A percentile compares a stretch with the other conserved stretches of the same genome.
These are phyloP conservation scores for Cecropterus lyciades DNA, from an alignment of 1,140 invertebrate species.

Conservation along the genomic window DNA sequence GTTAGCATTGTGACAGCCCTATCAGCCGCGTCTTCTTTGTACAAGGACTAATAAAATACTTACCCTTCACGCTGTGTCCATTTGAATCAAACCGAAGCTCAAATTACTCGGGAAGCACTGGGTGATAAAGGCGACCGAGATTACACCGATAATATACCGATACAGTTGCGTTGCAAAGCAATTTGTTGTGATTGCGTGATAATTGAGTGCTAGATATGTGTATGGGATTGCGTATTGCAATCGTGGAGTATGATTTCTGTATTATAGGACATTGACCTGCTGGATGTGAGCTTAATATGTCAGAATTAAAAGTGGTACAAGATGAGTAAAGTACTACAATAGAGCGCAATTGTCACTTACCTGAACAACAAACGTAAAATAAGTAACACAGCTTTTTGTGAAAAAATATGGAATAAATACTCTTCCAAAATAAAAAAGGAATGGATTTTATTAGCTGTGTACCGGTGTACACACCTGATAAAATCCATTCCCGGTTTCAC, in stretches of 20 bases:
- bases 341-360: too few species aligned
- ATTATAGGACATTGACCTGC: background rate
- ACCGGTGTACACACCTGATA: too few species aligned
- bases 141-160: background rate
- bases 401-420: too few species aligned
- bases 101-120: background rate
- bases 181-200: constrained; percentile 15
- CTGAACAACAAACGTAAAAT: too few species aligned
- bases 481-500: too few species aligned
- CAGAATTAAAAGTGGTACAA: too few species aligned
- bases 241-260: background rate
- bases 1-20: constrained; percentile 13
- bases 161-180: constrained; percentile 10
- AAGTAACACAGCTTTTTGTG: too few species aligned
- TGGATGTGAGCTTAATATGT: too few species aligned
- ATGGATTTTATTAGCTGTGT: too few species aligned
- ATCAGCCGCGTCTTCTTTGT: background rate
- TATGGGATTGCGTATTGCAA: constrained; percentile 7
- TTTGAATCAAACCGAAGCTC: background rate
- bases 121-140: background rate
- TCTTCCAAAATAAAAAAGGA: too few species aligned
- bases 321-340: too few species aligned
- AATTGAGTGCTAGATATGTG: constrained; percentile 12
- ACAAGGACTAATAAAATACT: constrained; percentile 9
- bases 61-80: background rate